Evolutionary conservation across 2,113 vertebrate genomes (phyloP).

Genomic region (Numida meleagris): DNA sequence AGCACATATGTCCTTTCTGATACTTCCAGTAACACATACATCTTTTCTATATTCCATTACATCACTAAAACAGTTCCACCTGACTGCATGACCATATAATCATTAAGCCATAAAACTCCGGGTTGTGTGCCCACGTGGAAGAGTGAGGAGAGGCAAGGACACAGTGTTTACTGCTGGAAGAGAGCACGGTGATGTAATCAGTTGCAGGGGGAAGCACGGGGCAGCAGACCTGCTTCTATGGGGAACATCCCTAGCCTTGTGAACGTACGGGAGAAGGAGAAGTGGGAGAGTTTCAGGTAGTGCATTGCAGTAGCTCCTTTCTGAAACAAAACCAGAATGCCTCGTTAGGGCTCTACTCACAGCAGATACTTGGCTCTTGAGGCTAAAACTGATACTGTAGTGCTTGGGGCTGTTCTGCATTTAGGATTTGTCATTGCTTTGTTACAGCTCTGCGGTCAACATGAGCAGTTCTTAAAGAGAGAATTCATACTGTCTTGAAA

Average conservation of each 20-base stretch:
- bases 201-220: rapidly evolving
- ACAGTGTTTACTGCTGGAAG: neutral
- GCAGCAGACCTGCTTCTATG: neutral
- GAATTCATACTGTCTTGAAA: neutral
- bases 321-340: neutral
- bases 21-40: neutral
- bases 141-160: neutral
- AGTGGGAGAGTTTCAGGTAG: neutral
- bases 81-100: neutral
- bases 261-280: neutral
- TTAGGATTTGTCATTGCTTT: neutral
- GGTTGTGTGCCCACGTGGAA: neutral
- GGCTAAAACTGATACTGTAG: neutral
- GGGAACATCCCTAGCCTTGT: rapidly evolving
- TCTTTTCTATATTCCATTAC: neutral
- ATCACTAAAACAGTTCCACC: neutral
- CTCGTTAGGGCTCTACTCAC: neutral
- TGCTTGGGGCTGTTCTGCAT: neutral
- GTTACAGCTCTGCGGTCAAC: neutral
- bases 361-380: neutral
- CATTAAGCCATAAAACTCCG: rapidly evolving
- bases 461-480: neutral
- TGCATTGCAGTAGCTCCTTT: neutral
- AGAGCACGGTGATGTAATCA: rapidly evolving
- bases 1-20: neutral